Percentiles rank a stretch among this genome's conserved stretches.
Evolutionary conservation across 2,113 vertebrate genomes (phyloP).

Genomic region (Microtus pennsylvanicus): DNA sequence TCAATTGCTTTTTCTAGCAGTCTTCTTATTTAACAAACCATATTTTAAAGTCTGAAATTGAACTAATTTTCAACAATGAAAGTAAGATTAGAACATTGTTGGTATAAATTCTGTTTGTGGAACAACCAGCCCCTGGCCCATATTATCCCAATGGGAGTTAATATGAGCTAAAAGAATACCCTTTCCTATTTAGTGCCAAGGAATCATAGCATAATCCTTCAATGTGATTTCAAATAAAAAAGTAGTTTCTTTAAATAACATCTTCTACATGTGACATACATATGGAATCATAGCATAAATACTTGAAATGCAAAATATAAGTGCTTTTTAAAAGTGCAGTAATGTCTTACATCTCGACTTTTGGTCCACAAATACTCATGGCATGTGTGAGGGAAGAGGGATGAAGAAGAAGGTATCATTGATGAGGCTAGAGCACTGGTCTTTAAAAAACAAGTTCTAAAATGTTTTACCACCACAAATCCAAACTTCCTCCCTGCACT

Average conservation of each 20-base stretch:
- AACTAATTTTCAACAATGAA: constrained; percentile 76
- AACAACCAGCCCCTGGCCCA: constrained; percentile 1
- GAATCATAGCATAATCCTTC: constrained; percentile 2
- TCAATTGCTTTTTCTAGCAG: constrained; percentile 73
- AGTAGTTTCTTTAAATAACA: constrained; percentile 4
- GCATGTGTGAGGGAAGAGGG: background rate
- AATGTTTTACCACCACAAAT: background rate
- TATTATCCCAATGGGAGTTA: constrained; percentile 31
- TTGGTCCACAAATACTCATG: background rate
- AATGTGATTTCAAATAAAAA: constrained; percentile 12
- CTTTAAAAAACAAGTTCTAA: background rate
- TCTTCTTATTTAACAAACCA: constrained; percentile 76
- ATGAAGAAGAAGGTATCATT: background rate
- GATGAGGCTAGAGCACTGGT: background rate
- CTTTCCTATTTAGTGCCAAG: constrained; percentile 43
- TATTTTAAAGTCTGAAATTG: constrained; percentile 70
- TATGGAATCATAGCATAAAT: background rate
- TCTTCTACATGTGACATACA: background rate
- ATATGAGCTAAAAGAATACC: constrained; percentile 28
- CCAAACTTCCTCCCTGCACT: background rate
- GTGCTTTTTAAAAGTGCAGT: background rate
- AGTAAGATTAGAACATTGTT: constrained; percentile 73
- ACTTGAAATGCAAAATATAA: constrained; percentile 50
- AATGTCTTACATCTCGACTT: background rate
- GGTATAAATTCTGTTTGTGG: constrained; percentile 68